Evolutionary conservation across 2,797 vertebrate genomes (phyloP).

Genomic region (Dallia pectoralis): DNA sequence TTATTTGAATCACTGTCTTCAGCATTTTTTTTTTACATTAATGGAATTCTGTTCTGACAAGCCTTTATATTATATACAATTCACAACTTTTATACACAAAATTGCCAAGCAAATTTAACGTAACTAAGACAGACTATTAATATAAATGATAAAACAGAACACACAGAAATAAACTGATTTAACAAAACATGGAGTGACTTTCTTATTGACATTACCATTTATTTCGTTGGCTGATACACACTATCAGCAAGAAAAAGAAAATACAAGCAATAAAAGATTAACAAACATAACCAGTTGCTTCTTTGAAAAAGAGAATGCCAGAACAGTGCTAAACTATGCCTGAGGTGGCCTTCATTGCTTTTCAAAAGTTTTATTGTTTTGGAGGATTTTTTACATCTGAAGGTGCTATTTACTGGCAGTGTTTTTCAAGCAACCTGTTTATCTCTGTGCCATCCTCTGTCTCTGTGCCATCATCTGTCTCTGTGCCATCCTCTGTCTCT

Average conservation of each 20-base stretch:
- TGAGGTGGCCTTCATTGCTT: slow-evolving; percentile 22
- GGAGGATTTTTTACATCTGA: slow-evolving; percentile 22
- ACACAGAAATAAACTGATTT: slow-evolving; percentile 31
- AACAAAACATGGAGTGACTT: slow-evolving; percentile 45
- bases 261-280: slow-evolving; percentile 38
- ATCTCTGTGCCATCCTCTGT: no score
- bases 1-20: slow-evolving; percentile 70
- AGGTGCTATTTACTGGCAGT: background rate
- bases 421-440: background rate
- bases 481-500: no score
- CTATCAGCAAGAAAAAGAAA: slow-evolving; percentile 49
- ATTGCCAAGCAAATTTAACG: slow-evolving; percentile 36
- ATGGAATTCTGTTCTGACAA: slow-evolving; percentile 38
- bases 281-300: slow-evolving; percentile 27
- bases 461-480: no score
- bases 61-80: slow-evolving; percentile 25
- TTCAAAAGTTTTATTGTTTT: slow-evolving; percentile 7
- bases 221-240: slow-evolving; percentile 58
- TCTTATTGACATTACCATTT: slow-evolving; percentile 52
- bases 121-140: slow-evolving; percentile 42
- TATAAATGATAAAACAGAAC: slow-evolving; percentile 37
- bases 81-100: slow-evolving; percentile 37
- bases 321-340: background rate
- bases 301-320: no score
- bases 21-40: background rate